These are phyloP conservation scores for Athalia circularis DNA, from an alignment of 2,888 invertebrate species.

Conservation along the genomic window DNA sequence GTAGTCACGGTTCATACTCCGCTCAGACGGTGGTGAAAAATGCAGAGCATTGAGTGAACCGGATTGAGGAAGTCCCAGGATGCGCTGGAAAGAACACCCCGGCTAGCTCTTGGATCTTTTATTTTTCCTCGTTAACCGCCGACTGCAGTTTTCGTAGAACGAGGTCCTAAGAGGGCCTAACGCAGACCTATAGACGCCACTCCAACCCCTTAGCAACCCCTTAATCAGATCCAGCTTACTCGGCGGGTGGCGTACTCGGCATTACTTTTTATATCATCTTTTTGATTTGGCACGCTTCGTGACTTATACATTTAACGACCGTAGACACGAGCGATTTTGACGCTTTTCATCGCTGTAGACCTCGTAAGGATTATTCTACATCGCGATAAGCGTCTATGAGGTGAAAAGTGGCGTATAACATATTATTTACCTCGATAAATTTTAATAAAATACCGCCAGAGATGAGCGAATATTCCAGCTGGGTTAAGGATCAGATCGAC, in stretches of 20 bases:
- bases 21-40: neutral
- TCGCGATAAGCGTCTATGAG: neutral
- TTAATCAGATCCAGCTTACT: conserved; percentile 32
- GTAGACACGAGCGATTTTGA: conserved; percentile 16
- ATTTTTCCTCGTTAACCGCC: conserved; percentile 34
- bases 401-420: neutral
- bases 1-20: neutral
- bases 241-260: conserved; percentile 10
- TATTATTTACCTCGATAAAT: neutral
- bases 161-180: conserved; percentile 37
- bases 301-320: conserved; percentile 28
- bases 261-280: conserved; percentile 23
- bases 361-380: neutral
- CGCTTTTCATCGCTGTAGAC: neutral
- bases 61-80: conserved; percentile 15
- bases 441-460: too few species aligned
- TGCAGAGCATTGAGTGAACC: neutral
- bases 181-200: neutral
- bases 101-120: conserved; percentile 9
- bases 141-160: conserved; percentile 31
- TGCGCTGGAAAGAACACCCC: conserved; percentile 14
- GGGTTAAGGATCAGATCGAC: too few species aligned
- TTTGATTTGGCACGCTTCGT: conserved; percentile 36
- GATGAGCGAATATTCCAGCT: too few species aligned
- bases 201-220: conserved; percentile 19